Evolutionary conservation across 2,113 vertebrate genomes (phyloP).

Genomic region (Mola mola): DNA sequence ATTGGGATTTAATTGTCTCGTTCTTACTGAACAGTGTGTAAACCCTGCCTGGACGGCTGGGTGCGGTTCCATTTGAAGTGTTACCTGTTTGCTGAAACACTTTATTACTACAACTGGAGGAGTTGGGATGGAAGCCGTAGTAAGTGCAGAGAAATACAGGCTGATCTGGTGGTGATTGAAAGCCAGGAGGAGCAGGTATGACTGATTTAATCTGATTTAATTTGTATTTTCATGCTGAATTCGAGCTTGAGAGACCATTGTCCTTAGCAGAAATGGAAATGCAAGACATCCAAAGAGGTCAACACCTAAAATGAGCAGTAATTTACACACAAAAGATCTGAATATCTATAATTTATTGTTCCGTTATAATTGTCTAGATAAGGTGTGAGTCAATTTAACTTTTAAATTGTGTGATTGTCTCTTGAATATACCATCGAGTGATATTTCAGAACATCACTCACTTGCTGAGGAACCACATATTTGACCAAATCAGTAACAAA

Average conservation of each 20-base stretch:
- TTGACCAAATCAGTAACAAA: too few species aligned
- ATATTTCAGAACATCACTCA: too few species aligned
- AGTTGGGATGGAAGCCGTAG: not conserved
- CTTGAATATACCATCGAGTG: too few species aligned
- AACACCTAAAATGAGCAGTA: not conserved
- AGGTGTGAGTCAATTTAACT: too few species aligned
- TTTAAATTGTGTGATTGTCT: too few species aligned
- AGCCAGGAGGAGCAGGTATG: conserved; percentile 59
- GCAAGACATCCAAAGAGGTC: not conserved
- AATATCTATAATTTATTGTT: not conserved
- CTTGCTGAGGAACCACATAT: too few species aligned
- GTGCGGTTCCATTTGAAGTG: conserved; percentile 49
- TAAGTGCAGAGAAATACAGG: rapidly evolving
- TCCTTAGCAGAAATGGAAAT: too few species aligned
- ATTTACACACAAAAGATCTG: not conserved
- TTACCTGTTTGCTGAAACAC: not conserved
- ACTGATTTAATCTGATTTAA: not conserved
- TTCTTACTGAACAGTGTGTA: conserved; percentile 43
- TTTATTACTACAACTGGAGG: rapidly evolving
- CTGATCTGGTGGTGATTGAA: conserved; percentile 49
- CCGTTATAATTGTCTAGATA: not conserved
- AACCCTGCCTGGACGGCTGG: conserved; percentile 51
- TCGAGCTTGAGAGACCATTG: not conserved
- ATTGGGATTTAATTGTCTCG: not conserved
- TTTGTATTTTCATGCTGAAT: not conserved